Base-by-base conservation (phyloP, 2,113 vertebrate species). In the Orycteropus afer region DNA sequence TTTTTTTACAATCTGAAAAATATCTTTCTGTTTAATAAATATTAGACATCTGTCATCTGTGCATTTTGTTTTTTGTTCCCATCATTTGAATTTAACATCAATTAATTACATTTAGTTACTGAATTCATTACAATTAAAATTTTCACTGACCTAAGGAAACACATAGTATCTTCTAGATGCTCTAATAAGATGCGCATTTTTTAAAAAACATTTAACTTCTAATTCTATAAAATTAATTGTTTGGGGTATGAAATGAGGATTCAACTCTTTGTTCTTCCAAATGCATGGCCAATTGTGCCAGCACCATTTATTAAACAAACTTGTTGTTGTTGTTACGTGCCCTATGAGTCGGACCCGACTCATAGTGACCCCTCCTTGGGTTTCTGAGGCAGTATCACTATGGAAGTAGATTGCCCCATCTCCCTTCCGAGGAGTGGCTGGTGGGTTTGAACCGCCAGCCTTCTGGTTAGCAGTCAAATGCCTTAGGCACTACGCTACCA, bases 11-110 rank as follows among this genome's bases (percentile, higher is more conserved):
- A 27, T 40, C 80, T 69, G 3, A 57, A 67, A 80, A 27, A 63
- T 77, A 78, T 34, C 82, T 57, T 80, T 83, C 32, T 42, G 27
- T 59, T 57, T 25, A 82, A 94, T 86, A 95, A 83, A 84, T 37
- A 51, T 63, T 90, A 22, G 3, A 37, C 69, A 86, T 77, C 37
- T 87, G 32, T 86, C 34, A 92, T 49, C 65, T 90, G n/a, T 79
- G 22, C 3, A 37, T 32, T 79, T 45, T 80, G 37, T 85, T 86
- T 63, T 78, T 67, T 17, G 73, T 45, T 8, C 74, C 18, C 51
- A 25, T 90, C 89, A 25, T 89, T 73, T 91, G 0, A 45, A 79
- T 84, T 83, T 77, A 37, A 80, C 47, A 79, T 81, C 42, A 67
- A 29, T 77, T 49, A n/a, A 27, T 63, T 27, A n/a, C 47, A 83